Evolutionary conservation across 1,140 invertebrate species (phyloP), one percentile per base, ranked within the genome.

Genomic region (Drosophila pachea): DNA sequence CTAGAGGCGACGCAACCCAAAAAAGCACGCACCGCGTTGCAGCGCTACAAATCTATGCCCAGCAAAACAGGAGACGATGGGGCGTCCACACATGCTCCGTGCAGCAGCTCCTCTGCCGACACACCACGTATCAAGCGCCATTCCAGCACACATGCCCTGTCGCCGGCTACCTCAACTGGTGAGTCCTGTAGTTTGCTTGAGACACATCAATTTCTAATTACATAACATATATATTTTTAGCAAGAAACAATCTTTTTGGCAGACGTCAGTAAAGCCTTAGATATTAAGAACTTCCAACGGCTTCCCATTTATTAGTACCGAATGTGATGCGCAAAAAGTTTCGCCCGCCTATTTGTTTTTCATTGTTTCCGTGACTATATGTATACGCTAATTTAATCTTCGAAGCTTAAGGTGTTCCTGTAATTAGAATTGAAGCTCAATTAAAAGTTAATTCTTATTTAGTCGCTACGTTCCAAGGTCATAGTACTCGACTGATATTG

Each of bases 31-130:
- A 88, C 47, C 7, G 74, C 84, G 4, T 50, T 89, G 42, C 87
- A 86, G 38, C 75, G 87, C 7, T 87, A 89, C 63, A 88, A 89
- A 53, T 89, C 87, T 0, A 86, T 89, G 87, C 87, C 87, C 0
- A 62, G 35, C 7, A 73, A 62, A 5, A 73, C 78, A 0, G 64
- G 16, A 0, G 61, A 36, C 14, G 53, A 69, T 9, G 48, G 12
- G n/a, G 8, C 35, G 11, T 33, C 43, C n/a, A 33, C 48, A 42
- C 47, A 36, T 1, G 43, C 72, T 4, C 55, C 58, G 35, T 55
- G 32, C 32, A 35, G 3, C 8, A 16, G 55, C 3, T 47, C 63
- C 7, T 16, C 63, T 5, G 48, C 52, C 5, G 35, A 67, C 9
- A 77, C 76, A 7, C 76, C 79, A 0, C 75, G 68, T n/a, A 79